These are phyloP conservation scores for Blera fallax DNA, from an alignment of 2,888 invertebrate species.

Conservation along the genomic window DNA sequence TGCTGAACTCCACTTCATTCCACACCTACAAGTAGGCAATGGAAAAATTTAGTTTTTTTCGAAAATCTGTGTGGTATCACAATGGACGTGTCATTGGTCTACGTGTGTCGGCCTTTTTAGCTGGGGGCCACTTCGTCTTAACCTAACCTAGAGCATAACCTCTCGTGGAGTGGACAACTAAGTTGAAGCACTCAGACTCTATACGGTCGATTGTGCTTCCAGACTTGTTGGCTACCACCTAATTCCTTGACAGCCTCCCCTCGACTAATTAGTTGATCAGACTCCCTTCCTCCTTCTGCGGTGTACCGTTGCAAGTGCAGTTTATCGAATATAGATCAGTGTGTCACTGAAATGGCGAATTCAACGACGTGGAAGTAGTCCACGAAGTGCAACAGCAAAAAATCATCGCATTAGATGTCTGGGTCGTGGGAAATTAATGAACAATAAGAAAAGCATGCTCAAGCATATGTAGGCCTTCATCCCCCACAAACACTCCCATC, in stretches of 20 bases:
- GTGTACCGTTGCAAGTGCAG: neutral
- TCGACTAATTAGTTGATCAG: neutral
- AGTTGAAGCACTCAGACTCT: too few relatives aligned
- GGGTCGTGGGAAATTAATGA: conserved; percentile 50
- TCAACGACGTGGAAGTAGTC: conserved; percentile 33
- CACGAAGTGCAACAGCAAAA: neutral
- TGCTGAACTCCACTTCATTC: too few relatives aligned
- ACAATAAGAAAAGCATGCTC: conserved; percentile 36
- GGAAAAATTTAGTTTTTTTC: too few relatives aligned
- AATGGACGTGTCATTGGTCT: too few relatives aligned
- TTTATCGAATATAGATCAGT: conserved; percentile 6
- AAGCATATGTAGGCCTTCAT: conserved; percentile 40
- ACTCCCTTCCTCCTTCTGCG: neutral
- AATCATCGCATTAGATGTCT: conserved; percentile 41
- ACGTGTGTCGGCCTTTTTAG: too few relatives aligned
- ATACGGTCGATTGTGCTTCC: too few relatives aligned
- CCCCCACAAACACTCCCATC: neutral
- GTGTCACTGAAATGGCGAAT: conserved; percentile 23
- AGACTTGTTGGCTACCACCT: neutral
- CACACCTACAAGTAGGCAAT: too few relatives aligned
- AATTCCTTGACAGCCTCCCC: neutral
- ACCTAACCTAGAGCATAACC: too few relatives aligned
- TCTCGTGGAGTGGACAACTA: too few relatives aligned
- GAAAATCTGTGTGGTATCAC: too few relatives aligned
- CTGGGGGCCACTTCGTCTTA: too few relatives aligned